Base-by-base conservation (phyloP, 92 coral and sea anemone species). In the Epizoanthus rinbou region DNA sequence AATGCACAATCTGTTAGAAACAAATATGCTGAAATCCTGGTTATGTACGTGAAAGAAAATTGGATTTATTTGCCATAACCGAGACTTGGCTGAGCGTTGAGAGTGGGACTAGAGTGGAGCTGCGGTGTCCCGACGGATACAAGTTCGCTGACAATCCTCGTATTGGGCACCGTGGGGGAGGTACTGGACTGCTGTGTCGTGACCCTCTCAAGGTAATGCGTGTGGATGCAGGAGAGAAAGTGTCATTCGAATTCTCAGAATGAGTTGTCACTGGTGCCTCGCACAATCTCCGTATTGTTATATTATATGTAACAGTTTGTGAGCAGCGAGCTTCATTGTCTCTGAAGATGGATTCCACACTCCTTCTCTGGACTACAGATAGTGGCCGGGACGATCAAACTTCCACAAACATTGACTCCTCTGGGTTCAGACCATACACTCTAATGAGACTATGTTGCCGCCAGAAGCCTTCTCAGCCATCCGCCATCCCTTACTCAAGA, bases 161-260 rank as follows among this genome's bases (percentile, higher is more conserved):
- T 21, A 3, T 37, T 62, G 87, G 87, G 4, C 87, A 60, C 19
- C 82, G 87, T 67, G 87, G 87, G 8, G 73, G 87, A 9, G 87
- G 87, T 54, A 84, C 87, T 1, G 87, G 87, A 17, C 53, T 84
- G 73, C 56, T 84, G 73, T 84, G 56, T 73, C 87, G 87, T 16
- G 69, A 35, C 45, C 73, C 80, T 50, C 56, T 84, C 53, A 52
- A 79, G 19, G 66, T 47, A 8, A 70, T 45, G 72, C 67, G 67
- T 28, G 74, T 68, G 57, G 85, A 66, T 31, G 47, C 22, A 17
- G 79, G 79, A 13, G 59, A 21, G 59, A 73, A 73, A 33, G 14
- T 19, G 56, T 73, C 79, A 59, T 73, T 73, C 31, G 79, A 43
- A 45, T 73, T 73, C 60, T 73, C 79, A 11, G 79, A 73, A 43